Evolutionary conservation across 1,140 invertebrate genomes (phyloP).

Genomic region (Drosophila punjabiensis): DNA sequence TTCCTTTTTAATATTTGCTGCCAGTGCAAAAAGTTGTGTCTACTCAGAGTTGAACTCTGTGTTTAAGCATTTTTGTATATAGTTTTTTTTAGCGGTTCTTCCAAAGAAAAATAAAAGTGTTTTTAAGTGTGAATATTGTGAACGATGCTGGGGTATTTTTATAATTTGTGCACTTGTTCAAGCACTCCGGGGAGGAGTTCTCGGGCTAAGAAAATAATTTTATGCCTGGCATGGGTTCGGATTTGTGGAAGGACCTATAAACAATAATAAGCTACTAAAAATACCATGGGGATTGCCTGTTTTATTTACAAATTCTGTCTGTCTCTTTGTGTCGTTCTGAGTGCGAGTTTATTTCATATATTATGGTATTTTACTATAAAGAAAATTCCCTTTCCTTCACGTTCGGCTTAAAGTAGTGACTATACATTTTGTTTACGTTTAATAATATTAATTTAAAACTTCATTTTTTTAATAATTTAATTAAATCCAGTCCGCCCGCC

Average conservation of each 20-base stretch:
- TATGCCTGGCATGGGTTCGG: slow-evolving; percentile 65
- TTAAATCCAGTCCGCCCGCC: slow-evolving; percentile 30
- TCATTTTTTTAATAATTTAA: slow-evolving; percentile 76
- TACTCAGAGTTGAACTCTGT: slow-evolving; percentile 52
- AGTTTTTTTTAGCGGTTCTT: slow-evolving; percentile 29
- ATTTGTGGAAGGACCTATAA: slow-evolving; percentile 63
- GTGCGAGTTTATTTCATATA: slow-evolving; percentile 52
- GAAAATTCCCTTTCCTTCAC: slow-evolving; percentile 57
- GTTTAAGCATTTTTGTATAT: slow-evolving; percentile 17
- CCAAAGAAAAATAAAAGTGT: slow-evolving; percentile 78
- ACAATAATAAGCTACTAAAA: slow-evolving; percentile 75
- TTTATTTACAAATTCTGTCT: slow-evolving; percentile 74
- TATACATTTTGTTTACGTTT: slow-evolving; percentile 85
- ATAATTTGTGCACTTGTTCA: slow-evolving; percentile 55
- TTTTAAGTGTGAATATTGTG: slow-evolving; percentile 58
- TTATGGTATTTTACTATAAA: slow-evolving; percentile 67
- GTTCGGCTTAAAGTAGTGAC: slow-evolving; percentile 84
- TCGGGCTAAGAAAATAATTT: slow-evolving; percentile 75
- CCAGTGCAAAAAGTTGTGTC: slow-evolving; percentile 83
- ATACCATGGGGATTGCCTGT: slow-evolving; percentile 63
- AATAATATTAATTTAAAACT: slow-evolving; percentile 81
- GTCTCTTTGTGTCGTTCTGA: slow-evolving; percentile 45
- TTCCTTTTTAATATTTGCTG: slow-evolving; percentile 72
- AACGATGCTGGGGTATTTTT: slow-evolving; percentile 52
- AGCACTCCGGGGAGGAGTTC: slow-evolving; percentile 8